phyloP scores from a whole-genome alignment of 2,888 invertebrate species.

The Lacanobia wlatinum region DNA sequence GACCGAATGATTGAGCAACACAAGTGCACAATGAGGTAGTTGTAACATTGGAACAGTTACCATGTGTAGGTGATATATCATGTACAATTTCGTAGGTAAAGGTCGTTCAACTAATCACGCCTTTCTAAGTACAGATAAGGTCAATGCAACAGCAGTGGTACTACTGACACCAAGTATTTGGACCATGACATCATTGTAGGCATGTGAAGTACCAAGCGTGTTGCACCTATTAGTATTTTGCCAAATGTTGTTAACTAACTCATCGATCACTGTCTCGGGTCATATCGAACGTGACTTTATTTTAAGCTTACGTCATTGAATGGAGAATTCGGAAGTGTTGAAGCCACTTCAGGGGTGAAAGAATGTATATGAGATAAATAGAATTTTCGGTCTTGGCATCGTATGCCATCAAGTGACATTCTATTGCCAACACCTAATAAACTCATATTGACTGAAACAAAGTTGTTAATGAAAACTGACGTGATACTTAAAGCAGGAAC shows the following conservation, averaged over 20 bases:
- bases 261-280: slow-evolving; percentile 41
- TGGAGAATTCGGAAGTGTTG: slow-evolving; percentile 30
- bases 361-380: slow-evolving; percentile 6
- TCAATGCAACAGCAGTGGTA: slow-evolving; percentile 71
- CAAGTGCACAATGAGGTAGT: slow-evolving; percentile 56
- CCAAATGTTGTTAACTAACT: slow-evolving; percentile 42
- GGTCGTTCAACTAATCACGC: slow-evolving; percentile 74
- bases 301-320: slow-evolving; percentile 32
- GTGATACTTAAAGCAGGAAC: slow-evolving; percentile 7
- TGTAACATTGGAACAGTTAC: slow-evolving; percentile 63
- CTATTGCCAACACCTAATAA: slow-evolving; percentile 19
- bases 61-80: slow-evolving; percentile 77
- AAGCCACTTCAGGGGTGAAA: slow-evolving; percentile 25
- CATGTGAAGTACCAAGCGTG: slow-evolving; percentile 35
- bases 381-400: slow-evolving; percentile 31
- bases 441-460: not conserved
- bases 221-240: slow-evolving; percentile 42
- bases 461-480: slow-evolving; percentile 10
- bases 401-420: slow-evolving; percentile 8
- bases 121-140: slow-evolving; percentile 80
- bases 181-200: slow-evolving; percentile 67
- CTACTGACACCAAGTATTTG: slow-evolving; percentile 66
- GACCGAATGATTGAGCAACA: slow-evolving; percentile 61
- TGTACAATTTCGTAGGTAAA: slow-evolving; percentile 71
- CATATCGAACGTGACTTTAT: slow-evolving; percentile 18